Conservation (phyloP, 2,113 vertebrate genomes). For the Rana temporaria region DNA sequence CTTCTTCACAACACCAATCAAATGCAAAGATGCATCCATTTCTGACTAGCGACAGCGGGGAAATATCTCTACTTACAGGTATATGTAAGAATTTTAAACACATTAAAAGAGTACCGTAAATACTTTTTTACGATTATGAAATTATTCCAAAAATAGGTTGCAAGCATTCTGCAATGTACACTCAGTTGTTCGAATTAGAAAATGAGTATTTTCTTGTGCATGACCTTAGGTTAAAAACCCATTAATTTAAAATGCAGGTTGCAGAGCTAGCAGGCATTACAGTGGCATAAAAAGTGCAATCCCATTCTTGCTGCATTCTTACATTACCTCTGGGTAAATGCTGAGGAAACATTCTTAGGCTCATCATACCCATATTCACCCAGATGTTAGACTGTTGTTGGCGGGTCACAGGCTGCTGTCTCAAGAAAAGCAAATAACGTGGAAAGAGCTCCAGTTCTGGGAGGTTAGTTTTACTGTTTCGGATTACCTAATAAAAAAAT, state of each 20-base stretch:
- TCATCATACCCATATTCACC: conserved; percentile 99
- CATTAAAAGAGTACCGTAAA: too few relatives aligned
- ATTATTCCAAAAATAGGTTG: too few relatives aligned
- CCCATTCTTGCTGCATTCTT: conserved; percentile 97
- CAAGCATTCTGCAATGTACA: too few relatives aligned
- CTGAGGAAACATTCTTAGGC: conserved; percentile 95
- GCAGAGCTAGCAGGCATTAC: conserved; percentile 59
- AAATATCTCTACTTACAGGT: too few relatives aligned
- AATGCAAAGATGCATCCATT: too few relatives aligned
- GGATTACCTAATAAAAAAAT: conserved; percentile 82
- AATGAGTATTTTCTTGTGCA: conserved; percentile 23
- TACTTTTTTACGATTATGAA: too few relatives aligned
- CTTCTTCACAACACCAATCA: too few relatives aligned
- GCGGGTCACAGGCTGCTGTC: conserved; percentile 92
- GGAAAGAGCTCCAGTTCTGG: conserved; percentile 93
- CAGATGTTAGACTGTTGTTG: conserved; percentile 98
- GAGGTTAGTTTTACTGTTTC: conserved; percentile 79
- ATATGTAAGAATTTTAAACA: too few relatives aligned
- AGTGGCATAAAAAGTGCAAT: conserved; percentile 55
- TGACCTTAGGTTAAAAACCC: conserved; percentile 63
- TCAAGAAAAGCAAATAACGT: conserved; percentile 92
- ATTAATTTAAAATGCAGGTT: conserved; percentile 38
- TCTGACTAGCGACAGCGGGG: too few relatives aligned
- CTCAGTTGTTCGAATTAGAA: too few relatives aligned
- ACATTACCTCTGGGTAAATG: conserved; percentile 96